Conservation (phyloP, 2,113 vertebrate genomes). For the Seriola dumerili region DNA sequence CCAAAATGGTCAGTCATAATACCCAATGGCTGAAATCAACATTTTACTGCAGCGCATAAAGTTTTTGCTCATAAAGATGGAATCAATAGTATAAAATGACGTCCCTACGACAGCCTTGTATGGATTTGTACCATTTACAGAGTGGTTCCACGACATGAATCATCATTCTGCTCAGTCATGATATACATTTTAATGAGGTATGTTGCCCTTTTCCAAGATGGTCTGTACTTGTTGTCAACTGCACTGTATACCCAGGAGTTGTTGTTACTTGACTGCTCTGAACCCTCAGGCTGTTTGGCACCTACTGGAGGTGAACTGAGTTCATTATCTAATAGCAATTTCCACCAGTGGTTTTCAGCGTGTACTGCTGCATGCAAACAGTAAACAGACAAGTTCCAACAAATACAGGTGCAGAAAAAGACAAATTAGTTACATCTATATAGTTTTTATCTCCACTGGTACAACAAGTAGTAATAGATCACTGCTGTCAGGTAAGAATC, state of each 20-base stretch:
- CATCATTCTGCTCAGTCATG: constrained; percentile 42
- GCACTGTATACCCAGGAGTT: constrained; percentile 72
- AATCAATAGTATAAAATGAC: constrained; percentile 66
- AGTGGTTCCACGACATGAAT: constrained; percentile 50
- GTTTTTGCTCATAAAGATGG: constrained; percentile 66
- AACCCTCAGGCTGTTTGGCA: constrained; percentile 77
- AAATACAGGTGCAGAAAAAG: constrained; percentile 32
- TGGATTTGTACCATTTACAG: constrained; percentile 56
- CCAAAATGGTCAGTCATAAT: constrained; percentile 72
- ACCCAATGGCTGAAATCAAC: constrained; percentile 72
- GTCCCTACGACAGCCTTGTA: constrained; percentile 51
- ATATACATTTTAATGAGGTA: constrained; percentile 70
- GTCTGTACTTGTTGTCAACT: constrained; percentile 66
- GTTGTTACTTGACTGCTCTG: constrained; percentile 76
- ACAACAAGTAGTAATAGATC: constrained; percentile 10
- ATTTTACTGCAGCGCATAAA: constrained; percentile 73
- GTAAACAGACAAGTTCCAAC: constrained; percentile 49
- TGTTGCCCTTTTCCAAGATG: constrained; percentile 64
- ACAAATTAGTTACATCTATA: constrained; percentile 38
- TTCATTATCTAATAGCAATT: constrained; percentile 80
- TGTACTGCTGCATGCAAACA: constrained; percentile 63
- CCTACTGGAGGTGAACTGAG: constrained; percentile 68
- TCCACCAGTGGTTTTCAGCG: constrained; percentile 59
- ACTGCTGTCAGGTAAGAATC: neutral
- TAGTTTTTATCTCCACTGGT: constrained; percentile 27